These are phyloP conservation scores for Pardosa pseudoannulata DNA, from an alignment of 2,888 invertebrate species.

Conservation along the genomic window DNA sequence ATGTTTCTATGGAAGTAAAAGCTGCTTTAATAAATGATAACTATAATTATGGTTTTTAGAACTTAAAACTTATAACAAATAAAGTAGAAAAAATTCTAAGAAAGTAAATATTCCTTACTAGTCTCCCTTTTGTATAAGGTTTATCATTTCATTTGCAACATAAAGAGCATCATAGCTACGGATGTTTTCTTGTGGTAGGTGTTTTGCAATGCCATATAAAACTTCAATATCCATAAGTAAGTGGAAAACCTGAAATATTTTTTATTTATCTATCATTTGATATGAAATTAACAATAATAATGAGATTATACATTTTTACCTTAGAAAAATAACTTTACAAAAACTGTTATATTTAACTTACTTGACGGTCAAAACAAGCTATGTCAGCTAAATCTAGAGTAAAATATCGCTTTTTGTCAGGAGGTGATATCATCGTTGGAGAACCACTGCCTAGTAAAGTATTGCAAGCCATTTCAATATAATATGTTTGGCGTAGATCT, in stretches of 20 bases:
- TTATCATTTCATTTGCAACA: constrained; percentile 79
- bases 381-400: constrained; percentile 77
- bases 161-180: constrained; percentile 79
- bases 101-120: constrained; percentile 49
- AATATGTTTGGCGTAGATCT: constrained; percentile 75
- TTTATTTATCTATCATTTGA: too few relatives aligned
- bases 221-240: constrained; percentile 78
- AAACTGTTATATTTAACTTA: constrained; percentile 33
- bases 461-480: constrained; percentile 80
- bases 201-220: constrained; percentile 78
- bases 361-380: constrained; percentile 77
- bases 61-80: too few relatives aligned
- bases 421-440: constrained; percentile 78
- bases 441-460: constrained; percentile 79
- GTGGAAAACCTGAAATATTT: constrained; percentile 75
- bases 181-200: constrained; percentile 77
- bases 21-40: too few relatives aligned
- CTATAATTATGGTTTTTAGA: too few relatives aligned
- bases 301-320: too few relatives aligned
- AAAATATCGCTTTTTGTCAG: constrained; percentile 77
- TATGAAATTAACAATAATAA: too few relatives aligned
- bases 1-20: too few relatives aligned
- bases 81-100: too few relatives aligned
- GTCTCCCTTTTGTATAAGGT: constrained; percentile 76
- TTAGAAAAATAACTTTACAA: not conserved